Base-by-base conservation (phyloP, 2,113 vertebrate species). In the Dasyurus viverrinus region DNA sequence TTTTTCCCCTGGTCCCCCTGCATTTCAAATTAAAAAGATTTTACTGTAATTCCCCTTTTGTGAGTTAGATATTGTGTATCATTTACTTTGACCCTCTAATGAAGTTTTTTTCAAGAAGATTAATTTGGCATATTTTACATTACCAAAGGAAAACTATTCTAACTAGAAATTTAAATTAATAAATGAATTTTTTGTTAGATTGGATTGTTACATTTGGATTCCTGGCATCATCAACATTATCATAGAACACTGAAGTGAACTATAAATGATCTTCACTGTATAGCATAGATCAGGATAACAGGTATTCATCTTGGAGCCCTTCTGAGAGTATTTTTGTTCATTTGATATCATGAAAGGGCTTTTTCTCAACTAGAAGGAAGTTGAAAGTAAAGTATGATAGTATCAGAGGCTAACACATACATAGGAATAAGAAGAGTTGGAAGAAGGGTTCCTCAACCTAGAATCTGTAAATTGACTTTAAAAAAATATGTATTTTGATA, bases 21-120 rank as follows among this genome's bases (percentile, higher is more conserved):
- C 89, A 95, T 93, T 96, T 94, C 84, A 8, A 48, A 92, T 92
- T 89, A 96, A 95, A 53, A 95, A 22, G 92, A 96, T 19, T 8
- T 54, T 92, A 14, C 90, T 91, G 11, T 94, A 91, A 94, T 94
- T 94, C 68, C 92, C 54, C 76, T 90, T 96, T 93, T 60, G 24
- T 95, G 9, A 90, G 92, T 93, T 76, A 93, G 90, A 52, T 91
- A 93, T 91, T 84, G 46, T 8, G 57, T 89, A 57, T 76, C 93
- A 76, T 89, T 97, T 93, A 90, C 90, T 9, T 47, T 14, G 27
- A 36, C 42, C 26, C 8, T n/a, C 89, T 53, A 53, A 30, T 76
- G 55, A 96, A 42, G 52, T 92, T 94, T 27, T 92, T 50, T n/a
- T 48, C 50, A n/a, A 93, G 68, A 95, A 36, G 46, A 93, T 46